Conservation (phyloP, 2,888 invertebrate genomes). For the Boloria selene region DNA sequence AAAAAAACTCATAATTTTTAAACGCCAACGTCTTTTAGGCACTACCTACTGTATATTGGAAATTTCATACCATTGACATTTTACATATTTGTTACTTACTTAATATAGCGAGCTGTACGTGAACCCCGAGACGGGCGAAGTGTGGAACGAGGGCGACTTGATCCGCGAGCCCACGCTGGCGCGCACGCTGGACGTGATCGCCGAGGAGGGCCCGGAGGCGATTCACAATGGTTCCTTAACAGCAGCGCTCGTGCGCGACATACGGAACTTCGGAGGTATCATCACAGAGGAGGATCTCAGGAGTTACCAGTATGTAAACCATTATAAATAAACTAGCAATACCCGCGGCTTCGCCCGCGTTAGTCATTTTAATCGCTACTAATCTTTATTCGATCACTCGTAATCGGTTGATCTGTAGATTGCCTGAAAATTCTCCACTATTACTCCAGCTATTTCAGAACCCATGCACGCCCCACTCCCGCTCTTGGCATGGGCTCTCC, state of each 20-base stretch:
- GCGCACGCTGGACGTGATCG: slow-evolving; percentile 86
- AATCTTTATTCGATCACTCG: too few relatives aligned
- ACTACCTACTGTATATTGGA: too few relatives aligned
- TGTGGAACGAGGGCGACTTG: slow-evolving; percentile 84
- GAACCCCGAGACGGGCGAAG: slow-evolving; percentile 82
- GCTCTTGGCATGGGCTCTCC: too few relatives aligned
- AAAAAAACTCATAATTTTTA: too few relatives aligned
- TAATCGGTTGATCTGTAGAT: too few relatives aligned
- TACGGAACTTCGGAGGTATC: slow-evolving; percentile 87
- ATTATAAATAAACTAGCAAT: background rate
- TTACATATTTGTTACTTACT: background rate
- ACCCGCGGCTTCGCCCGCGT: too few relatives aligned
- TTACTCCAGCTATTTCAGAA: too few relatives aligned
- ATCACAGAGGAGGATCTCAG: slow-evolving; percentile 89
- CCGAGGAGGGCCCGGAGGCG: slow-evolving; percentile 85
- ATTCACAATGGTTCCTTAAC: slow-evolving; percentile 90
- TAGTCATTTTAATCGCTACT: too few relatives aligned
- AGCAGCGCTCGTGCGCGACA: slow-evolving; percentile 85
- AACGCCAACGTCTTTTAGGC: too few relatives aligned
- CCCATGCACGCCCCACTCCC: too few relatives aligned
- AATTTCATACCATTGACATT: background rate
- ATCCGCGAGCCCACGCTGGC: slow-evolving; percentile 86
- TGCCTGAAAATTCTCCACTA: too few relatives aligned
- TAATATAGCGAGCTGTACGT: slow-evolving; percentile 80
- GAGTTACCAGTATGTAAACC: slow-evolving; percentile 82